Conservation (phyloP, 2,797 vertebrate species). For the Huso huso region DNA sequence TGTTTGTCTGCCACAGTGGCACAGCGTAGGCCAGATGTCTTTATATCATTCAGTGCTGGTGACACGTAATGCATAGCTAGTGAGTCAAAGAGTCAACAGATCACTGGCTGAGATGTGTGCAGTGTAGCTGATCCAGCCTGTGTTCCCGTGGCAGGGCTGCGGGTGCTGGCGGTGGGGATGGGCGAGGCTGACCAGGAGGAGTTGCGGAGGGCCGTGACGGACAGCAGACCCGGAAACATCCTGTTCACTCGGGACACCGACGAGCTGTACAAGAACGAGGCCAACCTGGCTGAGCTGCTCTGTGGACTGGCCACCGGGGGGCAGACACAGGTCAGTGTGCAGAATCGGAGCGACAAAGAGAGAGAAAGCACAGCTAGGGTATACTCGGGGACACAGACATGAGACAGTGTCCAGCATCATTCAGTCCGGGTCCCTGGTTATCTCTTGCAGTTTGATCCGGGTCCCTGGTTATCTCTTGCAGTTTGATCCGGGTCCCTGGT, state of each 20-base stretch:
- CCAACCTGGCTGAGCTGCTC: slow-evolving; percentile 64
- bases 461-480: too few species aligned
- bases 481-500: too few species aligned
- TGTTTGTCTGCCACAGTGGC: too few species aligned
- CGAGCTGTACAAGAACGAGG: slow-evolving; percentile 54
- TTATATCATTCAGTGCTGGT: too few species aligned
- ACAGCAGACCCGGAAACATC: slow-evolving; percentile 61
- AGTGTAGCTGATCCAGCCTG: too few species aligned
- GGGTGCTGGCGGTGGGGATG: slow-evolving; percentile 68
- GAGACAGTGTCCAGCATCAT: not conserved
- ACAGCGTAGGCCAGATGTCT: too few species aligned
- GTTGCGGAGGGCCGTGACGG: slow-evolving; percentile 62
- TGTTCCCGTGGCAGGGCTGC: slow-evolving; percentile 60
- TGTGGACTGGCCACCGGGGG: slow-evolving; percentile 58
- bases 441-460: too few species aligned
- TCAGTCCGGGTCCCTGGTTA: too few species aligned
- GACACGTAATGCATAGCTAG: too few species aligned
- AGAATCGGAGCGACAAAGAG: not conserved
- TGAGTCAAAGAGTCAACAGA: too few species aligned
- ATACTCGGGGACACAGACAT: too few species aligned
- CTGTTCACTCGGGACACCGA: slow-evolving; percentile 48
- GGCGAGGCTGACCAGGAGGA: slow-evolving; percentile 70
- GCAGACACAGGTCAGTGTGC: not conserved
- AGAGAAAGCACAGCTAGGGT: not conserved
- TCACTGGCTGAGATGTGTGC: too few species aligned